These are phyloP conservation scores for Barypeithes pellucidus DNA, from an alignment of 2,888 invertebrate genomes.

Conservation along the genomic window DNA sequence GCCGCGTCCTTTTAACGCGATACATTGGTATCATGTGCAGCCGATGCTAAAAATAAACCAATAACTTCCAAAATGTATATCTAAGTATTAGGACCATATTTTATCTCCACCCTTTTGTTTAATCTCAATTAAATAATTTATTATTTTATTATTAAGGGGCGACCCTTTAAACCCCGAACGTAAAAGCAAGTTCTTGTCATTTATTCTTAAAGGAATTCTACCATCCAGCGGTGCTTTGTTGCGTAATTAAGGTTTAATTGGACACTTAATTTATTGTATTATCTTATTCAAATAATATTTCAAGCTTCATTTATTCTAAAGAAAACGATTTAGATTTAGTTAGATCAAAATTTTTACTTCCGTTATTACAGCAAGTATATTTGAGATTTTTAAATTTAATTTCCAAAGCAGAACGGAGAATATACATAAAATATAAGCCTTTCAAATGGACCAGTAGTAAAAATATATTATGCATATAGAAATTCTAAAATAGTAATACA, in stretches of 20 bases:
- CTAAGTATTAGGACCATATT: not conserved
- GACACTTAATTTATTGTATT: conserved; percentile 3
- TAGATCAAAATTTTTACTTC: no score
- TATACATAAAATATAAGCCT: no score
- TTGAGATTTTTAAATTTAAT: no score
- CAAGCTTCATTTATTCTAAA: conserved; percentile 3
- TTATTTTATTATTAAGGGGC: conserved; percentile 8
- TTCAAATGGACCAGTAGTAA: no score
- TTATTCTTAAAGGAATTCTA: conserved; percentile 27
- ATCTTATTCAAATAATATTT: conserved; percentile 5
- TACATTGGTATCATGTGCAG: no score
- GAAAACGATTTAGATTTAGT: not conserved
- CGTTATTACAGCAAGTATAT: no score
- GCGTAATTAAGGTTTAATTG: conserved; percentile 7
- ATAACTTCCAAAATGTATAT: not conserved
- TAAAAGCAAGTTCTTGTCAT: conserved; percentile 22
- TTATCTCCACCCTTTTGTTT: not conserved
- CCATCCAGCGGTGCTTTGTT: conserved; percentile 5
- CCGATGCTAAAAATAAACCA: no score
- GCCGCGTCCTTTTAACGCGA: no score
- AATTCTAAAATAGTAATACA: no score
- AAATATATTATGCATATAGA: no score
- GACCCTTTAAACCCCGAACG: conserved; percentile 19
- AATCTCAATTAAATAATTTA: conserved; percentile 21
- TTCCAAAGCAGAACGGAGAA: no score